Conservation (phyloP, 2,113 vertebrate genomes). For the Ammospiza caudacuta region DNA sequence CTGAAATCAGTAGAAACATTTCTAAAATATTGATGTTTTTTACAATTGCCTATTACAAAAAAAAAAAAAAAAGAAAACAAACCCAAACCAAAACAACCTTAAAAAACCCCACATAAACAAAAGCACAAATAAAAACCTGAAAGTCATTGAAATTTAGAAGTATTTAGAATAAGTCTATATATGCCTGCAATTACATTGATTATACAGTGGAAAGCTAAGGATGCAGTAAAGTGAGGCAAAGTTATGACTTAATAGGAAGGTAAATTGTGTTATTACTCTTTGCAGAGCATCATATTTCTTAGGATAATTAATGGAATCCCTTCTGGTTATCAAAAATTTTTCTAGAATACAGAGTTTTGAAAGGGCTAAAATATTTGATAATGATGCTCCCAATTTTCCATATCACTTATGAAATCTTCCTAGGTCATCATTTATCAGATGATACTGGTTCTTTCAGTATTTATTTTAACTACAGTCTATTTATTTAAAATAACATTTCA, state of each 20-base stretch:
- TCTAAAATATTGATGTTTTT: not conserved
- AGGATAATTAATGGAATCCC: not conserved
- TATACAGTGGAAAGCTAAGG: not conserved
- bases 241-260: not conserved
- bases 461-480: not conserved
- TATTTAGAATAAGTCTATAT: not conserved
- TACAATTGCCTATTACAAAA: not conserved
- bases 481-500: not conserved
- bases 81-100: rapidly evolving
- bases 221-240: not conserved
- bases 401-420: not conserved
- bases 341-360: not conserved
- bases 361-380: not conserved
- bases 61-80: not conserved
- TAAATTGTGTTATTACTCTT: not conserved
- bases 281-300: not conserved
- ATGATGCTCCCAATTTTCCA: not conserved
- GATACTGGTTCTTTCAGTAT: not conserved
- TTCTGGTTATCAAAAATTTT: not conserved
- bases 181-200: not conserved
- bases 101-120: not conserved
- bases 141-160: not conserved
- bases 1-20: not conserved
- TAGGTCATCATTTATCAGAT: not conserved
- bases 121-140: not conserved